These are phyloP conservation scores for Leucophenga varia DNA, from an alignment of 1,140 invertebrate genomes.

Conservation along the genomic window DNA sequence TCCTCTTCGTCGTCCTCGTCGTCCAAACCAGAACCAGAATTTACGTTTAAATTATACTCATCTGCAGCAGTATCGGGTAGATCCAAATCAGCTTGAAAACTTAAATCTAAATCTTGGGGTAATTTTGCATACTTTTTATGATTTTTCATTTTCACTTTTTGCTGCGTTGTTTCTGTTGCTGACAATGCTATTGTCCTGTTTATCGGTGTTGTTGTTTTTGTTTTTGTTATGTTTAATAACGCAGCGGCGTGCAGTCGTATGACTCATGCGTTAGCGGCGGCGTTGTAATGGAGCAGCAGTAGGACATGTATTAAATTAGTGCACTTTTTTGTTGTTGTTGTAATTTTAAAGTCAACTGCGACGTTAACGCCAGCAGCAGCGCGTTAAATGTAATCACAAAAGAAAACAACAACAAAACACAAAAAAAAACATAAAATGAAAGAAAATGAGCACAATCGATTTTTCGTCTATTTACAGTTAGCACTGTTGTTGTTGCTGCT, in stretches of 20 bases:
- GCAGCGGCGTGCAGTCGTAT: conserved; percentile 13
- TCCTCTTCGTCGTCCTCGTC: conserved; percentile 29
- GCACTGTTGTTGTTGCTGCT: too few relatives aligned
- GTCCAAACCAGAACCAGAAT: conserved; percentile 21
- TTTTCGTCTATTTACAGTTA: conserved; percentile 30
- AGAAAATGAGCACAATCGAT: conserved; percentile 48
- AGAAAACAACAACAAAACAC: not conserved
- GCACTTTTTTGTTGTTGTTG: conserved; percentile 15
- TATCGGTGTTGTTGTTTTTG: conserved; percentile 24
- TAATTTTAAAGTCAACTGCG: not conserved
- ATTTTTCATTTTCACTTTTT: conserved; percentile 38
- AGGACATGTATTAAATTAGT: conserved; percentile 12
- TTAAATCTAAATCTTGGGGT: conserved; percentile 53
- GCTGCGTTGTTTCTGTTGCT: too few relatives aligned
- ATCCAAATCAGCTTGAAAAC: conserved; percentile 48
- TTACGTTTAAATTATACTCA: conserved; percentile 33
- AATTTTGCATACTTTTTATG: conserved; percentile 53
- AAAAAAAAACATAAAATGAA: conserved; percentile 24
- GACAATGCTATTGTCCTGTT: not conserved
- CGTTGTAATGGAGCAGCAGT: too few relatives aligned
- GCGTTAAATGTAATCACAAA: too few relatives aligned
- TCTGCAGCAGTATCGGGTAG: conserved; percentile 42
- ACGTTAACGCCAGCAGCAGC: not conserved
- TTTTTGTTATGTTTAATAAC: not conserved
- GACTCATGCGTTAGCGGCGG: conserved; percentile 26